Base-by-base conservation (phyloP, 2,888 invertebrate genomes). In the Dichetophora obliterata region DNA sequence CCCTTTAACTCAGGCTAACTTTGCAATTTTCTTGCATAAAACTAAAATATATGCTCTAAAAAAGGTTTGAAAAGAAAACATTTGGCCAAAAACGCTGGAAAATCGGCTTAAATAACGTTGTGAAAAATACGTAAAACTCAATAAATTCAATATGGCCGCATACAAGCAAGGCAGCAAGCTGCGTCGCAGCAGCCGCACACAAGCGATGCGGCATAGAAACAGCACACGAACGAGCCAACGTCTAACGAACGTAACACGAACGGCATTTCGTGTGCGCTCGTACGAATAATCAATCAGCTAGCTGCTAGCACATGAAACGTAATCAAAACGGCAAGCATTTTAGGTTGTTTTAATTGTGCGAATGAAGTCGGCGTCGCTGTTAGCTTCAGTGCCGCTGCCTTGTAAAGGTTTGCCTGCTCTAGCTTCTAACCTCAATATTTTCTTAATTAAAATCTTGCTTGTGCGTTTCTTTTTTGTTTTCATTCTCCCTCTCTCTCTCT, bases 141-240 rank as follows among this genome's bases (percentile, higher is more conserved):
- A 79, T 78, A 74, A 79, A 79, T 79, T 79, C 80, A 82, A 82
- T 78, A 81, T 82, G 82, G 81, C 82, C 78, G 79, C 82, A 14
- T 68, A 14, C 6, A 31, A 50, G 37, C 65, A 27, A 6, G 31
- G 61, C 73, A 73, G 48, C 74, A 31, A 24, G 54, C 59, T 57
- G 59, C 24, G 34, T 77, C 76, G 69, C 63, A 59, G n/a, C 37
- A 22, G 22, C n/a, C 16, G 22, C n/a, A 9, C 57, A n/a, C 31
- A 54, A 59, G 22, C 50, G 37, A 65, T 37, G 22, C 43, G 65
- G 59, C 66, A 76, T 69, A 52, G 52, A 66, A 48, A 59, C 57
- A 24, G 14, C 70, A 75, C 63, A 72, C 66, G 54, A 76, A n/a
- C n/a, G n/a, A 54, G 75, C 63, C 50, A 69, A 24, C 14, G n/a